Percentiles rank a stretch among this genome's conserved stretches.
These are phyloP conservation scores for Lithobius niger DNA, from an alignment of 1,140 invertebrate genomes.

Conservation along the genomic window DNA sequence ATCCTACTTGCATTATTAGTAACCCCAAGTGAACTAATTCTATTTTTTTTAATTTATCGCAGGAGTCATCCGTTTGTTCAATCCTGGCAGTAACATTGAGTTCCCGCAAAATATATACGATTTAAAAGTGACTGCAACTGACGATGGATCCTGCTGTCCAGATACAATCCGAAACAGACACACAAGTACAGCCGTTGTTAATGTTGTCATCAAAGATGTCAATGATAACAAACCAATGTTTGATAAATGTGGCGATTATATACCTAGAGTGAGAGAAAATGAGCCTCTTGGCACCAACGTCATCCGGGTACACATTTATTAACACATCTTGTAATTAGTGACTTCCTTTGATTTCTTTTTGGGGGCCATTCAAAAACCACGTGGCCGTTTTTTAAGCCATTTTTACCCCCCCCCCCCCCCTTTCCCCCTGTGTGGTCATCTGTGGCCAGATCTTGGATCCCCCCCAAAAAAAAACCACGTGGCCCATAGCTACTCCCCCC, in stretches of 20 bases:
- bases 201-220: conserved; percentile 57
- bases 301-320: too few species aligned
- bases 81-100: neutral
- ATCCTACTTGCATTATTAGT: too few species aligned
- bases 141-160: conserved; percentile 17
- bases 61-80: conserved; percentile 17
- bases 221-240: conserved; percentile 75
- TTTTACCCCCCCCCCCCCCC: too few species aligned
- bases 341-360: too few species aligned
- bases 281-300: neutral
- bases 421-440: too few species aligned
- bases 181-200: neutral
- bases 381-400: too few species aligned
- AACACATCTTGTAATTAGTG: too few species aligned
- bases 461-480: too few species aligned
- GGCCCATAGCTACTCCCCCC: too few species aligned
- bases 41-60: neutral
- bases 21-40: neutral
- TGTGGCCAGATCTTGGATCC: too few species aligned
- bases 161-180: neutral
- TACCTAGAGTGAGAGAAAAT: neutral
- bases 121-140: conserved; percentile 17
- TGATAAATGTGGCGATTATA: conserved; percentile 41
- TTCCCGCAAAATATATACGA: conserved; percentile 16
- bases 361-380: too few species aligned